Percentiles rank a stretch among this genome's conserved stretches.
phyloP scores from a whole-genome alignment of 2,797 vertebrate genomes.

The Eulemur coronatus region DNA sequence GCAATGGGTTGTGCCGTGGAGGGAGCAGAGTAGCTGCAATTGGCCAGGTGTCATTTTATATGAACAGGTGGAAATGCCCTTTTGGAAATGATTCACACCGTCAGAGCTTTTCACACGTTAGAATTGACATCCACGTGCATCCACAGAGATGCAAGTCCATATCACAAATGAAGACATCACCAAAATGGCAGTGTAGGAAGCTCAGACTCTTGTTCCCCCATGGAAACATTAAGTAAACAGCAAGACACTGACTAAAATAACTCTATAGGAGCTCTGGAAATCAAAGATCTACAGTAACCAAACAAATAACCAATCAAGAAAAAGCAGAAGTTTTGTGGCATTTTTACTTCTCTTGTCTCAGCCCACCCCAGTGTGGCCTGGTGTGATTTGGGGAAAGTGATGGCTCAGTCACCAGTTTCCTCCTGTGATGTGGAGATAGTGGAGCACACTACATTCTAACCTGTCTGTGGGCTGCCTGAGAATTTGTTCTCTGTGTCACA shows the following conservation, averaged over 20 bases:
- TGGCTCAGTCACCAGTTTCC: neutral
- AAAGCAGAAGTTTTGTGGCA: neutral
- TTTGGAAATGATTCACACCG: neutral
- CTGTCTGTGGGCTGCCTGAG: neutral
- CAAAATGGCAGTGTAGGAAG: neutral
- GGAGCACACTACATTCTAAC: neutral
- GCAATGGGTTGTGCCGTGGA: neutral
- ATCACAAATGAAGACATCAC: neutral
- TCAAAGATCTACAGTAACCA: neutral
- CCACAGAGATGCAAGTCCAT: neutral
- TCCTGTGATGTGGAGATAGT: neutral
- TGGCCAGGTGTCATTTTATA: neutral
- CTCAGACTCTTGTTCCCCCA: neutral
- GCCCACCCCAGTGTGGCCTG: neutral
- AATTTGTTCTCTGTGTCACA: neutral
- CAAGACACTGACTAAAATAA: neutral
- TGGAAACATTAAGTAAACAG: neutral
- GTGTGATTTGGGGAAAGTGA: neutral
- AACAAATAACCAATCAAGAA: neutral
- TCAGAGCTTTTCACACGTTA: neutral
- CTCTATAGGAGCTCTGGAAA: neutral
- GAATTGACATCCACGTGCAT: neutral
- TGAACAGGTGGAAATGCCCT: neutral
- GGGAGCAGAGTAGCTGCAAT: neutral
- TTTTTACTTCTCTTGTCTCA: neutral